Evolutionary conservation across 2,797 vertebrate genomes (phyloP), one percentile per base, ranked within the genome.

Genomic region (Ctenopoma kingsleyae): DNA sequence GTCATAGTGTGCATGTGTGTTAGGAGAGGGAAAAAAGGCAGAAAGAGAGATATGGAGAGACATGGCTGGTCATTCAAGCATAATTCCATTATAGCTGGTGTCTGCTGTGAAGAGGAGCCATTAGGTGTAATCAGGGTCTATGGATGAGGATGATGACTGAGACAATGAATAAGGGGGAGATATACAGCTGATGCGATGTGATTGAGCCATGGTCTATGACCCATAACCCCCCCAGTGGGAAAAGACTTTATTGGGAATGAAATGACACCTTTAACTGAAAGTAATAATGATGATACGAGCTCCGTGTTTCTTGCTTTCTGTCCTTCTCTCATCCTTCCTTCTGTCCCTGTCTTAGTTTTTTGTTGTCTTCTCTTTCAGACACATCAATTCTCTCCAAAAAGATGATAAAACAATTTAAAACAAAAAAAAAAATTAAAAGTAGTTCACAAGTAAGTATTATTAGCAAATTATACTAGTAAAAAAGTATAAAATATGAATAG

Each of bases 61-160:
- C 67, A 66, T 48, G 59, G 76, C 83, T 89, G 91, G 67, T 89
- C 88, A 84, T 85, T 89, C 76, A 82, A 92, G 85, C 91, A 89
- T 92, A 89, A 91, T 90, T 89, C 85, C 83, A 89, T 92, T 91
- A 91, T 81, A 81, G 80, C 86, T 83, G 82, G 89, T 89, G 76
- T 84, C 81, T 86, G 85, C 86, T 90, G 89, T 89, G 87, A 91
- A 87, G 84, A 91, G 73, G 88, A 89, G 75, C 86, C 85, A 93
- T 93, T 92, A 92, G 81, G 87, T 87, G 83, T 90, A 92, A 92
- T 89, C 79, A 80, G 83, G 86, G 91, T 83, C 80, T 90, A 92
- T 91, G 80, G 90, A 90, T 83, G 74, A 68, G 70, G 70, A 85
- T 64, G 72, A 78, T 67, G 75, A 78, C 71, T 55, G 77, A 72